Evolutionary conservation across 2,113 vertebrate species (phyloP), one percentile per base, ranked within the genome.

Genomic region (Acinonyx jubatus): DNA sequence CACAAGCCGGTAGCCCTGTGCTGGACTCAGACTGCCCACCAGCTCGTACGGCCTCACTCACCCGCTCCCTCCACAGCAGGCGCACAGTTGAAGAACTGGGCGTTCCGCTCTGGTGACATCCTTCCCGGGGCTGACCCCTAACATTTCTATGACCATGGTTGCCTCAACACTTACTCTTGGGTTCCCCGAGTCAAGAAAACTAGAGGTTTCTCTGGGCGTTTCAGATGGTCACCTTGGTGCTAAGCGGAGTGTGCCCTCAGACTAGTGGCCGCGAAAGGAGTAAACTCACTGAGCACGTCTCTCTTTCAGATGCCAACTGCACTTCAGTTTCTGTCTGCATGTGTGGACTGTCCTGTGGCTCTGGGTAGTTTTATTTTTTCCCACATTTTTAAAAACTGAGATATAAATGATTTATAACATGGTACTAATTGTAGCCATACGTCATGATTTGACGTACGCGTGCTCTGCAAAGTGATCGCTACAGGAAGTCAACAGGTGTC

Each of bases 21-120:
- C 1, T 9, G 45, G 45, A 45, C 45, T 45, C 8, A 45, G 45
- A 45, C 45, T 9, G 7, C 45, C 45, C 52, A 55, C 52, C 16
- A 16, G 52, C 16, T 18, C 52, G 5, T 1, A 16, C 2, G 52
- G 52, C 0, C 1, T 95, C 27, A 48, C 13, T 48, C 13, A 0
- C 23, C 31, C 45, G 1, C 31, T 33, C 52, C 45, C 19, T 68
- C 4, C 7, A 29, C 15, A 50, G 12, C 1, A 57, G 21, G 69
- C 3, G 18, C 1, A 21, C 13, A 66, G 10, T 27, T 76, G 33
- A 89, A 3, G 25, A 38, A 38, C 36, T 38, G 14, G 15, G 14
- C 61, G 1, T 61, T 45, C 8, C 3, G 0, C 33, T 48, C 10
- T 55, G 8, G 2, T 27, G 9, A 27, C 50, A 68, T n/a, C 4